phyloP scores from a whole-genome alignment of 2,797 vertebrate genomes.

The Danio kyathit region DNA sequence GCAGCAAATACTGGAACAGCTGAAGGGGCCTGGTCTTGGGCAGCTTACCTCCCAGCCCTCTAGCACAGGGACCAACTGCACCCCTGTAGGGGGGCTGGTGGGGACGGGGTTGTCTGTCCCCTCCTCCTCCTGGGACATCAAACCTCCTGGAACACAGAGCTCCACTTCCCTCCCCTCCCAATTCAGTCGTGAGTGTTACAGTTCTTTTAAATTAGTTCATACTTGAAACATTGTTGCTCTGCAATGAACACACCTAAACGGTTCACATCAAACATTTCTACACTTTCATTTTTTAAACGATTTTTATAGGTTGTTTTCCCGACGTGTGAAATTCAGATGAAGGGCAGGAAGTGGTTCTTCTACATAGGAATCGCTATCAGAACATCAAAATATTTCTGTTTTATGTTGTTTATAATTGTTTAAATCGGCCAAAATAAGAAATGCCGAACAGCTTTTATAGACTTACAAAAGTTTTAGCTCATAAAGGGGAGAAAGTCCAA shows the following conservation, averaged over 20 bases:
- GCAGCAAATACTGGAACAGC: slow-evolving; percentile 90
- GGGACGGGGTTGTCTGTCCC: slow-evolving; percentile 71
- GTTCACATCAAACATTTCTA: neutral
- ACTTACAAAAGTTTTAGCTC: too few relatives aligned
- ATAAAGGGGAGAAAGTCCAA: too few relatives aligned
- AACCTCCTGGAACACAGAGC: slow-evolving; percentile 81
- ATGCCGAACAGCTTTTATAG: too few relatives aligned
- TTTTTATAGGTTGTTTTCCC: too few relatives aligned
- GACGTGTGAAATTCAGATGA: too few relatives aligned
- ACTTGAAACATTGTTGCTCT: neutral
- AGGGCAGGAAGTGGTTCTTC: too few relatives aligned
- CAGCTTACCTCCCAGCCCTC: slow-evolving; percentile 79
- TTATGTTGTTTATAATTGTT: too few relatives aligned
- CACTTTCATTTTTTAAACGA: neutral
- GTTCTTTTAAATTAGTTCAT: slow-evolving; percentile 6
- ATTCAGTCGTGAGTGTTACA: slow-evolving; percentile 83
- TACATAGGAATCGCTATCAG: too few relatives aligned
- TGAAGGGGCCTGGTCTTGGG: slow-evolving; percentile 88
- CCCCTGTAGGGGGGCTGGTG: slow-evolving; percentile 72
- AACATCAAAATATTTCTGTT: too few relatives aligned
- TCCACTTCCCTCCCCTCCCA: slow-evolving; percentile 82
- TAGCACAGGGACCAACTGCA: slow-evolving; percentile 74
- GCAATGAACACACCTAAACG: neutral
- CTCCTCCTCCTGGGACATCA: slow-evolving; percentile 86
- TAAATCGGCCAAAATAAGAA: too few relatives aligned